Base-by-base conservation (phyloP, 1,140 invertebrate genomes). In the Apis florea region DNA sequence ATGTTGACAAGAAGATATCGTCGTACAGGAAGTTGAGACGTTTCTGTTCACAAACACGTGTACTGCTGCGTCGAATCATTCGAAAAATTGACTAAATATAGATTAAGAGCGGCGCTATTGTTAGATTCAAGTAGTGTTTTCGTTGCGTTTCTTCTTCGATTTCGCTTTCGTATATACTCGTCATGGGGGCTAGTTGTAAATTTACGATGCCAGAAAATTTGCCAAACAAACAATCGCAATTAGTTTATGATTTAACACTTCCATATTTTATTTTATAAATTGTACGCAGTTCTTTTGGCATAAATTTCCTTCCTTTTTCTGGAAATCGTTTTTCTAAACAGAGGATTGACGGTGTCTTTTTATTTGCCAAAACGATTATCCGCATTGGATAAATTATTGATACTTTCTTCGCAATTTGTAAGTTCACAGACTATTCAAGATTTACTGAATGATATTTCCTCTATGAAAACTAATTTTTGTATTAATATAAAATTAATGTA, bases 11-110 rank as follows among this genome's bases (percentile, higher is more conserved):
- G 19, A 31, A 61, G 24, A 15, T 51, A 9, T 9, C 26, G 8
- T n/a, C 69, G 69, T 56, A 19, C 53, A 74, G 53, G 70, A 74
- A 73, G 59, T 49, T 8, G 31, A 40, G 10, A 3, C 13, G 26
- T 4, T 75, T 68, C 63, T 40, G 21, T 47, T 21, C 61, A 17
- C 61, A 19, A 84, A 61, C 47, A 71, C 59, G 58, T 81, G 71
- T 63, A 76, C 59, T 61, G 12, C 59, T 73, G 64, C 76, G 70
- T 67, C 71, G 80, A 83, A 86, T 67, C 73, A 31, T 87, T 87
- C 59, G 72, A 83, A 87, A 88, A 88, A 85, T 83, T 67, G 69
- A 58, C 86, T 88, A 88, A 88, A 88, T 84, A 88, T 88, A 88
- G 85, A 78, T 59, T 80, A 79, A 80, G 17, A 77, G 77, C 64